Evolutionary conservation across 92 coral and sea anemone species (phyloP).

Genomic region (Plumapathes pennacea): DNA sequence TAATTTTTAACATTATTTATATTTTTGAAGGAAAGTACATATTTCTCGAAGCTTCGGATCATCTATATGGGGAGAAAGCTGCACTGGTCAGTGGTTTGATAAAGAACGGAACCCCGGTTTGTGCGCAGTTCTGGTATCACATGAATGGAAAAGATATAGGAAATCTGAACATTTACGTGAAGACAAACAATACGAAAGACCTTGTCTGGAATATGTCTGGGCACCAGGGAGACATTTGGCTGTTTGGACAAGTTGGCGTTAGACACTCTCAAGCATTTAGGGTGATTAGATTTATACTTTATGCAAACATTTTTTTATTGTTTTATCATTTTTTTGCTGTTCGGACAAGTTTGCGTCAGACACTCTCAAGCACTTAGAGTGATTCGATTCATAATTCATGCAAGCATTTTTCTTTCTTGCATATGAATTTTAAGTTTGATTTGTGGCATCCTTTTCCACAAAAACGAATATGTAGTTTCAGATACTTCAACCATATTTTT

Average conservation of each 20-base stretch:
- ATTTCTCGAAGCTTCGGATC: slow-evolving; percentile 62
- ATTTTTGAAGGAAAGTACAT: slow-evolving; percentile 59
- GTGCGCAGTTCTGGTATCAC: slow-evolving; percentile 83
- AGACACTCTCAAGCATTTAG: slow-evolving; percentile 22
- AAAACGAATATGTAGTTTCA: too few relatives aligned
- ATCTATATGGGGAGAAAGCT: slow-evolving; percentile 43
- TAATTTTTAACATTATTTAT: neutral
- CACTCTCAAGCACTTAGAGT: slow-evolving; percentile 21
- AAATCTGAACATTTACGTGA: slow-evolving; percentile 26
- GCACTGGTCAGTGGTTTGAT: slow-evolving; percentile 33
- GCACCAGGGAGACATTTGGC: slow-evolving; percentile 52
- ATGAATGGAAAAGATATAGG: slow-evolving; percentile 73
- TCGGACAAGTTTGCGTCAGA: slow-evolving; percentile 61
- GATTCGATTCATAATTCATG: neutral
- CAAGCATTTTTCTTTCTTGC: neutral
- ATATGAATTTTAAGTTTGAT: neutral
- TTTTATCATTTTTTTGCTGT: too few relatives aligned
- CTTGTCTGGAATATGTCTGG: slow-evolving; percentile 60
- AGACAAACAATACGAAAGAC: slow-evolving; percentile 34
- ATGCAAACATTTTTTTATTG: too few relatives aligned
- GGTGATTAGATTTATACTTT: slow-evolving; percentile 6
- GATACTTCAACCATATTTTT: too few relatives aligned
- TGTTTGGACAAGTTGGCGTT: slow-evolving; percentile 65
- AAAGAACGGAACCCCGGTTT: slow-evolving; percentile 24
- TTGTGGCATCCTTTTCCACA: neutral